phyloP scores from a whole-genome alignment of 2,888 invertebrate species.

The Atherix ibis region DNA sequence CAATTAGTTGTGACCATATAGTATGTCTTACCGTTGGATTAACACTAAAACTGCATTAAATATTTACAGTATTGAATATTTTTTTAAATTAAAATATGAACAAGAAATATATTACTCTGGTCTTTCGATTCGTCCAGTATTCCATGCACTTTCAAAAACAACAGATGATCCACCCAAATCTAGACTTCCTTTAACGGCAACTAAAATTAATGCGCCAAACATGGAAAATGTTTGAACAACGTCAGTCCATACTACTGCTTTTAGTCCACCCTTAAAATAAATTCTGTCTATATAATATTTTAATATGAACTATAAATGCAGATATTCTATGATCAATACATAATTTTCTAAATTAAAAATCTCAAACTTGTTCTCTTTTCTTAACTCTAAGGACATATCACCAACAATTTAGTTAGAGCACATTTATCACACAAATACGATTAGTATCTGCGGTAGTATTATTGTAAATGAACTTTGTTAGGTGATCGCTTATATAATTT shows the following conservation, averaged over 20 bases:
- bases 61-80: background rate
- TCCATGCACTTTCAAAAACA: constrained; percentile 50
- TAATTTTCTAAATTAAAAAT: background rate
- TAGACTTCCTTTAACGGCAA: constrained; percentile 56
- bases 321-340: background rate
- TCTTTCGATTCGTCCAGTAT: constrained; percentile 51
- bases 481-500: too few species aligned
- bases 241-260: constrained; percentile 64
- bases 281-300: background rate
- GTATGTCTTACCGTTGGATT: constrained; percentile 68
- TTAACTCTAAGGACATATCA: too few species aligned
- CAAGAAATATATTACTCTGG: constrained; percentile 41
- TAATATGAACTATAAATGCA: background rate
- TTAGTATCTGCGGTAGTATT: too few species aligned
- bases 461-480: too few species aligned
- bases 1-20: constrained; percentile 62
- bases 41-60: constrained; percentile 48
- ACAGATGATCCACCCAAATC: constrained; percentile 53
- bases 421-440: too few species aligned
- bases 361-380: background rate
- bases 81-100: background rate
- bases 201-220: constrained; percentile 57
- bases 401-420: too few species aligned
- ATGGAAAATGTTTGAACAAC: constrained; percentile 65
- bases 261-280: constrained; percentile 49